A percentile compares a stretch with the other conserved stretches of the same genome.
phyloP scores from a whole-genome alignment of 2,113 vertebrate genomes.

The Anoura caudifer region DNA sequence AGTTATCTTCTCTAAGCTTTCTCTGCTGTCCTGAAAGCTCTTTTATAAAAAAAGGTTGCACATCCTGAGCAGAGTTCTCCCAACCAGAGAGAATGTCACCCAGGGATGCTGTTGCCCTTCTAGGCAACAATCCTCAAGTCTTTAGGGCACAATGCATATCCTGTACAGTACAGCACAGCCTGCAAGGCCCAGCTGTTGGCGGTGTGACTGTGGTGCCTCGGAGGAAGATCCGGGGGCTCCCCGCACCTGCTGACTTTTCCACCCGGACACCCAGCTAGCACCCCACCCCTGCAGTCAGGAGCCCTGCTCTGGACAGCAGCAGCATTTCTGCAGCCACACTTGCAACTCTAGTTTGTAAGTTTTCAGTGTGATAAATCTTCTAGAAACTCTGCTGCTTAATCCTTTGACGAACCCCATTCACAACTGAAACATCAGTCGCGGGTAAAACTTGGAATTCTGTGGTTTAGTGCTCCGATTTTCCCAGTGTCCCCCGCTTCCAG shows the following conservation, averaged over 20 bases:
- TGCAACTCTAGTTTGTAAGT: too few species aligned
- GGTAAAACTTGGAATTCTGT: too few species aligned
- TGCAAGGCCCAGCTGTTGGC: rapidly evolving
- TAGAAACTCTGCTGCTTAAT: too few species aligned
- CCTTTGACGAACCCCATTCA: neutral
- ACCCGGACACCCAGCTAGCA: too few species aligned
- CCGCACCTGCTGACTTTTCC: neutral
- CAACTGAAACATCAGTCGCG: too few species aligned
- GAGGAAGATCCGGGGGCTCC: neutral
- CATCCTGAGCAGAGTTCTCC: neutral
- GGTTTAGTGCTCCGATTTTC: too few species aligned
- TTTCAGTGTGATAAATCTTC: too few species aligned
- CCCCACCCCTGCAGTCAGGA: rapidly evolving
- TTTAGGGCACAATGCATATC: rapidly evolving
- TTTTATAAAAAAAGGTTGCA: neutral
- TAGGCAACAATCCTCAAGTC: rapidly evolving
- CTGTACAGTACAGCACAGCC: rapidly evolving
- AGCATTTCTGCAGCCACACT: too few species aligned
- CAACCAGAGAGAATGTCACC: neutral
- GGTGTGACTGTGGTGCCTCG: rapidly evolving
- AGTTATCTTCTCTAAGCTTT: neutral
- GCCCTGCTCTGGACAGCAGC: neutral
- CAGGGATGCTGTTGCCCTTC: rapidly evolving
- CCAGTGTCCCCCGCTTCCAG: neutral
- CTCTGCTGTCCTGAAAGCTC: neutral